Base-by-base conservation (phyloP, 2,888 invertebrate species). In the Digitonthophagus gazella region DNA sequence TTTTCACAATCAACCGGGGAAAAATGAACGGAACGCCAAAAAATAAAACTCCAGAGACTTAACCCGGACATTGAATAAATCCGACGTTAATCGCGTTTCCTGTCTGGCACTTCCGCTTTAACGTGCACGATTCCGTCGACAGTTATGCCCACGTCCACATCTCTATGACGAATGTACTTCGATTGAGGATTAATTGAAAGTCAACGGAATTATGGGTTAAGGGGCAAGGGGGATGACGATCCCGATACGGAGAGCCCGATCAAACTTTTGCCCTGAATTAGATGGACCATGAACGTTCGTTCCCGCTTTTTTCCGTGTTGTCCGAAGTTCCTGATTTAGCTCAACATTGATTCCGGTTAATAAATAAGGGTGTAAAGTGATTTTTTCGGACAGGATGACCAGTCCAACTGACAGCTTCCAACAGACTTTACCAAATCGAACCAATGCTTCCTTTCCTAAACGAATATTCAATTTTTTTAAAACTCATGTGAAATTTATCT, bases 281-380 rank as follows among this genome's bases (percentile, higher is more conserved):
- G 80, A 77, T 77, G 77, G 77, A 75, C 79, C 77, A 79, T 80
- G 79, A 79, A 80, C 75, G 80, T 80, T 79, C 77, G 65, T 28
- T 54, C 14, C 28, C 61, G 20, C 14, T 65, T 69, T 66, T 44
- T 75, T 76, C 75, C 28, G 11, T 44, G 28, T 44, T 44, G 28
- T 44, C 75, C 68, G 44, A 63, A 22, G 44, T 63, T 75, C 72
- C 78, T 78, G 79, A 80, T 80, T 80, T 77, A 78, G 78, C 78
- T 78, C 78, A 78, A 79, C 80, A 79, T 79, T 78, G 80, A 79
- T 79, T 79, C 77, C 74, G 75, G 77, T 72, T 77, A 78, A 80
- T 80, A 79, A 80, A 80, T 79, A 79, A 79, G 78, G 78, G 78
- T 75, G 76, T 75, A 78, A 78, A 78, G 77, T 78, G 78, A 79